Conservation (phyloP, 2,113 vertebrate species). For the Athene noctua region DNA sequence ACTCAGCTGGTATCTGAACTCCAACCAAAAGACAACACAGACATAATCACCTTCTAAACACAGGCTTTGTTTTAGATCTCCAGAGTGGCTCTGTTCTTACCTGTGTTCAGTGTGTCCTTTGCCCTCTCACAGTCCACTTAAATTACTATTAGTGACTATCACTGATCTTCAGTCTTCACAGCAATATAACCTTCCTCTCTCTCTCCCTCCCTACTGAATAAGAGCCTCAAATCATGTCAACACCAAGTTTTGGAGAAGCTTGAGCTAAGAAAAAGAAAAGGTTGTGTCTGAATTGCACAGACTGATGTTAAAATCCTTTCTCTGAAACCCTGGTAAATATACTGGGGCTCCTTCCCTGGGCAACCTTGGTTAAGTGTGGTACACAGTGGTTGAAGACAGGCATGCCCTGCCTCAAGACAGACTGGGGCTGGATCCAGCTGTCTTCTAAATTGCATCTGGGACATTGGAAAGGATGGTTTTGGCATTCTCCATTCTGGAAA, state of each 20-base stretch:
- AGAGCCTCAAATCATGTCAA: background rate
- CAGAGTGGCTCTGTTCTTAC: background rate
- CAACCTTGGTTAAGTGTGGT: background rate
- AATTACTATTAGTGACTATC: background rate
- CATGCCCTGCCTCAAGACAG: background rate
- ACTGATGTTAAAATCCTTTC: background rate
- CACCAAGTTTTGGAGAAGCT: background rate
- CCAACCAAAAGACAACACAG: background rate
- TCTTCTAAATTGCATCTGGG: background rate
- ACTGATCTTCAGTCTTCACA: background rate
- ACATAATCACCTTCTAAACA: background rate
- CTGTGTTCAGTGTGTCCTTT: background rate
- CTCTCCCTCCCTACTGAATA: background rate
- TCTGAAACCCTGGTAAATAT: background rate
- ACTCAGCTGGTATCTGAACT: background rate
- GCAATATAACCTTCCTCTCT: background rate
- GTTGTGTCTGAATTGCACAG: background rate
- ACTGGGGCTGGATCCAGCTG: background rate
- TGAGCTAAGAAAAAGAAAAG: background rate
- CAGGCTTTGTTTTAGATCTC: background rate
- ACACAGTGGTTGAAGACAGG: background rate
- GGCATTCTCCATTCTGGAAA: background rate
- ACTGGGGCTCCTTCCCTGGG: background rate
- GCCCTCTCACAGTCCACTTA: background rate
- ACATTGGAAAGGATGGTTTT: background rate